phyloP scores from a whole-genome alignment of 2,113 vertebrate species.

The Cyanocitta stelleri region DNA sequence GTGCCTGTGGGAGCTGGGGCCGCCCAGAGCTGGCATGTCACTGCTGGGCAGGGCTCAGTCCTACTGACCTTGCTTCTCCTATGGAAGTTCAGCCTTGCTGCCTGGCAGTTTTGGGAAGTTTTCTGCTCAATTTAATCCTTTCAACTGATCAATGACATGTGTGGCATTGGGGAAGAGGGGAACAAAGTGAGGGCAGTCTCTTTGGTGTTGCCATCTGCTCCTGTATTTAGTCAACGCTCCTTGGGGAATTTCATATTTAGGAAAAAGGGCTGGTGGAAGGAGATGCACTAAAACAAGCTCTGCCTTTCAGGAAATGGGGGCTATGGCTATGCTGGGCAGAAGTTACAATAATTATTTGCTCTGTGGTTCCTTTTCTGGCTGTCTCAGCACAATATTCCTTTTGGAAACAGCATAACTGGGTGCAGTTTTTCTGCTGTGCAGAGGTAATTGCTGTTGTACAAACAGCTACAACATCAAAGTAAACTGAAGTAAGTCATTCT shows the following conservation, averaged over 20 bases:
- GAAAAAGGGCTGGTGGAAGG: constrained; percentile 5
- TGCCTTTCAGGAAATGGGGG: constrained; percentile 12
- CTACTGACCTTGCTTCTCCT: background rate
- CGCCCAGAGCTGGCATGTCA: fast-evolving
- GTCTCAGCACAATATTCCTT: background rate
- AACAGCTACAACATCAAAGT: background rate
- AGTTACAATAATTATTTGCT: constrained; percentile 35
- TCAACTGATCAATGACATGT: constrained; percentile 4
- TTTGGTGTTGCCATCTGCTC: constrained; percentile 43
- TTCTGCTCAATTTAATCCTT: constrained; percentile 52
- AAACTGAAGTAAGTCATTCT: background rate
- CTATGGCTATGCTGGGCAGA: background rate
- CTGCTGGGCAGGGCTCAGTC: background rate
- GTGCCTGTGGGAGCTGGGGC: background rate
- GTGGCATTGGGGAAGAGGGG: background rate
- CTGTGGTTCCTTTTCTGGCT: constrained; percentile 16
- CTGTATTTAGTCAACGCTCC: constrained; percentile 2
- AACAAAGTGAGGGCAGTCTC: background rate
- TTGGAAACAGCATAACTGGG: background rate
- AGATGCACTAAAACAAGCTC: background rate
- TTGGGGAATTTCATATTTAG: constrained; percentile 10
- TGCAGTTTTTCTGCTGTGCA: background rate
- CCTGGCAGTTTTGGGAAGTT: background rate
- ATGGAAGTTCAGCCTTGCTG: background rate
- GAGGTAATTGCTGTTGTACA: background rate